Evolutionary conservation across 2,888 invertebrate species (phyloP).

Genomic region (Micoletzkya japonica): DNA sequence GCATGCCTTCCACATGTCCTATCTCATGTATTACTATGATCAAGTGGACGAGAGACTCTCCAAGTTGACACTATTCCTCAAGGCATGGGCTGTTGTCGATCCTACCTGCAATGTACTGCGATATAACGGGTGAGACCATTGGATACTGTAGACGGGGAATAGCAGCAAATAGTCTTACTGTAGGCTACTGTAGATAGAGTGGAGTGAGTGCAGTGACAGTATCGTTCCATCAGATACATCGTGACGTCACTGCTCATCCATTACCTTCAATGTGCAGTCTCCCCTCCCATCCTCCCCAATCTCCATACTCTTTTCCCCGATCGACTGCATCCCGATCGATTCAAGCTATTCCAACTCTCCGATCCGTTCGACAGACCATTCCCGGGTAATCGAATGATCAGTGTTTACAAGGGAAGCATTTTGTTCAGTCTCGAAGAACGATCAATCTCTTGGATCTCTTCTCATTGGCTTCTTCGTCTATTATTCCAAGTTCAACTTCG

Average conservation of each 20-base stretch:
- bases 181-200: no score
- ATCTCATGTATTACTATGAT: not conserved
- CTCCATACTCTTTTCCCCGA: no score
- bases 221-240: conserved; percentile 48
- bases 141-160: no score
- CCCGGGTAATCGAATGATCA: no score
- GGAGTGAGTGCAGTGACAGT: no score
- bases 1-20: not conserved
- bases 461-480: conserved; percentile 13
- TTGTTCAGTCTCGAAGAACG: not conserved
- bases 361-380: no score
- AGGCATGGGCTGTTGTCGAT: not conserved
- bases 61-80: not conserved
- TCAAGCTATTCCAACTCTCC: no score
- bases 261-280: conserved; percentile 55
- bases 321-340: not conserved
- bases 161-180: no score
- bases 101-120: not conserved
- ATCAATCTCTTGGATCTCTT: conserved; percentile 6
- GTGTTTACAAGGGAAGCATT: no score
- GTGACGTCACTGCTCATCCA: conserved; percentile 62
- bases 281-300: conserved; percentile 59
- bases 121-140: no score
- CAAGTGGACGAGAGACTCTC: not conserved
- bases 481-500: conserved; percentile 9